Base-by-base conservation (phyloP, 2,113 vertebrate genomes). In the Sturnus vulgaris region DNA sequence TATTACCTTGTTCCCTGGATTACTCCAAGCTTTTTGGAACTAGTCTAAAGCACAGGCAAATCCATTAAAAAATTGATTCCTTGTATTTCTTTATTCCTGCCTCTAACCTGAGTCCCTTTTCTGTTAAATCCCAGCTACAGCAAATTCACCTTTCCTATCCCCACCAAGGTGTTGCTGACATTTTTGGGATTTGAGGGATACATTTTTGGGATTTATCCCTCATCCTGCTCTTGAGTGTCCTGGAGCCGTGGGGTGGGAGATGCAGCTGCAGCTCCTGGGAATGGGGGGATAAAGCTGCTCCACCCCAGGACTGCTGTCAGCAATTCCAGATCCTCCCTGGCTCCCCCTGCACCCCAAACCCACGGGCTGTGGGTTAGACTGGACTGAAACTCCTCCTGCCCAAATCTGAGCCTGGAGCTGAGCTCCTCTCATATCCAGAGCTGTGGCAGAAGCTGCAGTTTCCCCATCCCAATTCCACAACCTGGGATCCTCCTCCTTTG, bases 361-460 rank as follows among this genome's bases (percentile, higher is more conserved):
- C 69, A 1, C 0, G 1, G 40, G 21, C 72, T 21, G 33, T 7
- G 39, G 56, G 7, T 59, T 22, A 8, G 4, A 1, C 68, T 8
- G 57, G 15, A 6, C 59, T 52, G 23, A 6, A n/a, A 4, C 15
- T n/a, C 33, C 69, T 61, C 9, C 52, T 66, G 39, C 53, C 44
- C 25, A 31, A 61, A 61, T 5, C 66, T 3, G 70, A 66, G 55
- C 65, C 22, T 64, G 70, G 31, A n/a, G 33, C 56, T 49, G 12
- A 16, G 64, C 33, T 57, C 12, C 3, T 28, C 40, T 42, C 8
- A 1, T 49, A 16, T n/a, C 37, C 42, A 33, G 50, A 61, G 33
- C 30, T 5, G 1, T 18, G 68, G 42, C 70, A 53, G 39, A 35
- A 59, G 55, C 56, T 47, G 47, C 23, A 9, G 7, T 6, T 75